Base-by-base conservation (phyloP, 2,888 invertebrate genomes). In the Icerya purchasi region DNA sequence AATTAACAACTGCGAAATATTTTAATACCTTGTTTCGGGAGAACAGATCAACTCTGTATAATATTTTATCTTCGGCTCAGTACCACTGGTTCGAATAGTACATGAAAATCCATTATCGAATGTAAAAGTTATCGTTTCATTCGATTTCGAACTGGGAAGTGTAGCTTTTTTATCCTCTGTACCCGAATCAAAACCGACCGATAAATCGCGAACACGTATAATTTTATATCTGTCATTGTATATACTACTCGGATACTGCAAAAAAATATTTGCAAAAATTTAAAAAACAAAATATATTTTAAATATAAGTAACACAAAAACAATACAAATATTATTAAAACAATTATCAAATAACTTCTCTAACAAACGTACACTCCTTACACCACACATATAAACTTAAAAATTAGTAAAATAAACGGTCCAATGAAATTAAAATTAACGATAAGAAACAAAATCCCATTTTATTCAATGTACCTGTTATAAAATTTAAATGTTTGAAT, bases 41-140 rank as follows among this genome's bases (percentile, higher is more conserved):
- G 76, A 70, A 61, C 84, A 83, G 65, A 86, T 83, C 60, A 91
- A 75, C 72, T 96, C 98, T 0, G 90, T 86, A 74, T 99, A 99
- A 73, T 94, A 99, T 75, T 99, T 99, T 67, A 99, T 81, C 73
- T 99, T 99, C 52, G 98, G 98, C 72, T 99, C 98, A 0, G 98
- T 99, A 54, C 98, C 98, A 71, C 94, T 94, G 1, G 96, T 93
- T 64, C 98, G 78, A 36, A 99, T 73, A 0, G 93, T 96, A 1
- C 87, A 80, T 8, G 84, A 81, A 63, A 90, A 77, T 0, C 92
- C 93, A 72, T 87, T 89, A 58, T 77, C 75, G 72, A 97, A 92
- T 8, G 80, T 81, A 72, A 98, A 92, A 10, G 93, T 93, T 58
- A 99, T 83, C 98, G 99, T 98, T 74, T 97, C 84, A 64, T 75